Conservation (phyloP, 2,888 invertebrate genomes). For the Apamea monoglypha region DNA sequence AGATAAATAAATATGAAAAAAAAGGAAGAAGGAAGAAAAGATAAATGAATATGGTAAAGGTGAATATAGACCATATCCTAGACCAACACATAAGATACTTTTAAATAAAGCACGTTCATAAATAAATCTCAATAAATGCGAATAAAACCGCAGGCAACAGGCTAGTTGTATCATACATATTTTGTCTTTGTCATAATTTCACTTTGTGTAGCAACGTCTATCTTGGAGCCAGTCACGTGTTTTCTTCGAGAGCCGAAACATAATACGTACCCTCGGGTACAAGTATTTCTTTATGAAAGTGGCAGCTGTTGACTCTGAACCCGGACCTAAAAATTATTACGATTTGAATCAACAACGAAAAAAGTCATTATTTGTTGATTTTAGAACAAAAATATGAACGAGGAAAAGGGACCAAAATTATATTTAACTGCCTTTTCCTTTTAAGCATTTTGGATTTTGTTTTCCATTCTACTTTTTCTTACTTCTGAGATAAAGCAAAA, state of each 20-base stretch:
- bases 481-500: conserved; percentile 3
- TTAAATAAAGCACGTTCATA: not conserved
- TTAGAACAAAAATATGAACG: not conserved
- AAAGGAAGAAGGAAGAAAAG: too few relatives aligned
- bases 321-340: not conserved
- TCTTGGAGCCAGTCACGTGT: conserved; percentile 20
- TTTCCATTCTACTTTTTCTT: conserved; percentile 1
- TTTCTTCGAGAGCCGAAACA: not conserved
- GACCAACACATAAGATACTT: not conserved
- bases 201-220: conserved; percentile 16
- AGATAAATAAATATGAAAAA: too few relatives aligned
- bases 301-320: conserved; percentile 14
- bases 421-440: not conserved
- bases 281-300: conserved; percentile 13
- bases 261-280: not conserved
- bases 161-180: not conserved
- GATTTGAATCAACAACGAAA: not conserved
- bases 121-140: not conserved
- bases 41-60: too few relatives aligned
- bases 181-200: not conserved
- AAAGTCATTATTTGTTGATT: not conserved
- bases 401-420: not conserved
- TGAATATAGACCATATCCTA: too few relatives aligned
- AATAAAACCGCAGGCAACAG: not conserved
- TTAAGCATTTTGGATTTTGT: not conserved